phyloP scores from a whole-genome alignment of 2,113 vertebrate species.

The Poecilia latipinna region DNA sequence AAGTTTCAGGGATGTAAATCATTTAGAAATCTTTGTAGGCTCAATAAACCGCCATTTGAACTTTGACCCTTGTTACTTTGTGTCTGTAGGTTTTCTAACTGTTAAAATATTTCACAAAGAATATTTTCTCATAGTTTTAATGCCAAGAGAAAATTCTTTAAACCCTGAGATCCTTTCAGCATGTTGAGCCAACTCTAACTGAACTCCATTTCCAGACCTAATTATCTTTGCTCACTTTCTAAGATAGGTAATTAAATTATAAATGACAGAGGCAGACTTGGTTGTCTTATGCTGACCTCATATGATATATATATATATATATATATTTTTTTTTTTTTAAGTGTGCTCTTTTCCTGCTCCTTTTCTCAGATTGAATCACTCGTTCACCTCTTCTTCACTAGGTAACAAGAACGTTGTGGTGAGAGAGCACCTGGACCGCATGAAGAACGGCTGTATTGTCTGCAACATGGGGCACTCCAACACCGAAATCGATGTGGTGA shows the following conservation, averaged over 20 bases:
- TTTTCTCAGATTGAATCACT: neutral
- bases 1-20: too few species aligned
- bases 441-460: conserved; percentile 98
- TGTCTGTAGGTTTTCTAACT: too few species aligned
- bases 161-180: neutral
- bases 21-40: too few species aligned
- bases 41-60: too few species aligned
- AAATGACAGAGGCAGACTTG: too few species aligned
- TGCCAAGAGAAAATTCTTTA: neutral
- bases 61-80: neutral
- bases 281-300: neutral
- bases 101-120: too few species aligned
- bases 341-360: neutral
- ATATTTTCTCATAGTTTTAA: neutral
- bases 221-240: conserved; percentile 13
- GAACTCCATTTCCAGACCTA: neutral
- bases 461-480: conserved; percentile 99
- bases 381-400: conserved; percentile 50
- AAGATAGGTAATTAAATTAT: conserved; percentile 12
- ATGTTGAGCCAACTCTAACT: neutral
- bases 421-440: conserved; percentile 93
- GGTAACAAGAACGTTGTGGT: conserved; percentile 99
- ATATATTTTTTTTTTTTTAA: neutral
- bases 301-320: neutral
- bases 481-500: conserved; percentile 98